Evolutionary conservation across 2,797 vertebrate genomes (phyloP), one percentile per base, ranked within the genome.

Genomic region (Gymnodraco acuticeps): DNA sequence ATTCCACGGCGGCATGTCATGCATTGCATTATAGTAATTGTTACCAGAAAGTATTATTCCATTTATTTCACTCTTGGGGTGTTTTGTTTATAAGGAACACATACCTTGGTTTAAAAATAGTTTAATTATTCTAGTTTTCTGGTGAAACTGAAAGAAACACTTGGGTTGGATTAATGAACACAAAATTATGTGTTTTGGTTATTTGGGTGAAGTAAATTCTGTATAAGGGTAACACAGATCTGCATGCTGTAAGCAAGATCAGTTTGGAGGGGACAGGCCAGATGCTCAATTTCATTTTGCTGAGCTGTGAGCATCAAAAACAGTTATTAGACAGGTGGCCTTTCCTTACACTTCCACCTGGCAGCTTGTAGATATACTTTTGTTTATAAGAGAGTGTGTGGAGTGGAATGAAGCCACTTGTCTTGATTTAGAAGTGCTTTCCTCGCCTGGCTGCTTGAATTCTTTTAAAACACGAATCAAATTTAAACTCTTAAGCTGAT

Each of bases 261-360:
- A 80, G 77, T 79, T 80, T 74, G 76, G 64, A 85, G 65, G 58
- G 75, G 78, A 77, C 42, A 31, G 63, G 78, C 80, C 88, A 91
- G 84, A 85, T 90, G 88, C 83, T 88, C 53, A 19, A 68, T 81
- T 88, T 88, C 66, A 81, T 71, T 87, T 72, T 76, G 75, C 84
- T 76, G 85, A 89, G 78, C 76, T 76, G 64, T 60, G 52, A 45
- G 38, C 81, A 86, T 89, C 79, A 86, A 78, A 83, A 85, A 60
- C 64, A 48, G 77, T 87, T 89, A 92, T 91, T 89, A 89, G 85
- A 90, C 91, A 90, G 87, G 85, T 92, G 91, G 86, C 88, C 82
- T 87, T 90, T 88, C 77, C 81, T 80, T 74, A 74, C 70, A 82
- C 82, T 78, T 88, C 70, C 87, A 87, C 87, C 86, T 92, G 88